Evolutionary conservation across 2,888 invertebrate species (phyloP), one percentile per base, ranked within the genome.

Genomic region (Brachypalpus laphriformis): DNA sequence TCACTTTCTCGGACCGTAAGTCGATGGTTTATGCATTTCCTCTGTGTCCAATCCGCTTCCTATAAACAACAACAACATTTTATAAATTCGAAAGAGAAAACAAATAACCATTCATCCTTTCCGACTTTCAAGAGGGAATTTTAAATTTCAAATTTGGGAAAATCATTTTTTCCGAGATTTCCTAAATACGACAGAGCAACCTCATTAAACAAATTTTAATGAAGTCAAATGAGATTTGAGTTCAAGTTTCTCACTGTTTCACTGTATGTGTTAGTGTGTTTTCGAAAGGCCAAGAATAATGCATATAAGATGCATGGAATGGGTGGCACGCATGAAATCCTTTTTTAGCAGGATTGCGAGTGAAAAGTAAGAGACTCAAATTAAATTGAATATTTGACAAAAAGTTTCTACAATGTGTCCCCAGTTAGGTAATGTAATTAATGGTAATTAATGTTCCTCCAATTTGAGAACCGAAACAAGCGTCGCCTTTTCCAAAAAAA

Each of bases 21-120:
- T 54, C 31, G 14, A 54, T 54, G 54, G 54, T 54, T 54, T 54
- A 20, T 54, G 54, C 54, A 54, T 54, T 54, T 54, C 54, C 51
- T n/a, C 18, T 49, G 20, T 45, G 18, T 49, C 20, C 11, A 22
- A 22, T 47, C 22, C 8, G 11, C n/a, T 47, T 20, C n/a, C 7
- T 31, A 3, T 31, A 54, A 31, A 31, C 9, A 54, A 25, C 2
- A 25, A 25, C 25, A 25, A 25, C 25, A 4, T 5, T 4, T 4
- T 4, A 25, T 4, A 25, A 25, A 40, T 14, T 40, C n/a, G 40
- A 28, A 31, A 25, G 4, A 16, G 16, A 11, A 54, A 54, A 54
- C 54, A 54, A 54, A 54, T 54, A 54, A 25, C 49, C 49, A 49
- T 7, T 25, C 25, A 18, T 16, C 16, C 54, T 16, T n/a, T 31